Evolutionary conservation across 2,888 invertebrate genomes (phyloP).

Genomic region (Nephrotoma guestfalica): DNA sequence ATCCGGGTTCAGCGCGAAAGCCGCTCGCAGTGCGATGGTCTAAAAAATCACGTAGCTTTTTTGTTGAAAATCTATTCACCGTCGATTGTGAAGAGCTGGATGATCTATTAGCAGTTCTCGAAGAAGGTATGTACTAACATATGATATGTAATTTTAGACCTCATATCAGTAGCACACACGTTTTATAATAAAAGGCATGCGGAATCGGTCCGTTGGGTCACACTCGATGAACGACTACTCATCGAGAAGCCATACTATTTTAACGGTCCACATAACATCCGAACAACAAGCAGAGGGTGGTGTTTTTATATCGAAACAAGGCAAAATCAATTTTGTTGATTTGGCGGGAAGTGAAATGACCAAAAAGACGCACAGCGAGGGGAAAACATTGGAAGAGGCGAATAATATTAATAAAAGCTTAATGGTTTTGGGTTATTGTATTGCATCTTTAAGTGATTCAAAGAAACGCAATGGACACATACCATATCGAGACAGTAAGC

Average conservation of each 20-base stretch:
- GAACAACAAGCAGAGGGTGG: slow-evolving; percentile 69
- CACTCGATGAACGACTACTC: slow-evolving; percentile 92
- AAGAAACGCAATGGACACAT: slow-evolving; percentile 72
- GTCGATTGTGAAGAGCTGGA: slow-evolving; percentile 89
- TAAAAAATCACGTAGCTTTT: slow-evolving; percentile 82
- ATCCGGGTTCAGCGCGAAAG: slow-evolving; percentile 61
- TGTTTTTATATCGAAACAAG: slow-evolving; percentile 77
- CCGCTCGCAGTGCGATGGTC: slow-evolving; percentile 87
- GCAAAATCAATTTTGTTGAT: slow-evolving; percentile 92
- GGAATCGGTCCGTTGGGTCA: slow-evolving; percentile 75
- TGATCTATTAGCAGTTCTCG: slow-evolving; percentile 81
- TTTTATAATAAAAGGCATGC: slow-evolving; percentile 47
- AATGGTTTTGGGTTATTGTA: slow-evolving; percentile 93
- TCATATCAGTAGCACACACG: not conserved
- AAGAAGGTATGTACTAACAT: slow-evolving; percentile 56
- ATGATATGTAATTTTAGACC: not conserved
- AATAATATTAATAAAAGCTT: slow-evolving; percentile 94
- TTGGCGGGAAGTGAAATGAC: slow-evolving; percentile 95
- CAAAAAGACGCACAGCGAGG: slow-evolving; percentile 76
- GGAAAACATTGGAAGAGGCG: slow-evolving; percentile 80
- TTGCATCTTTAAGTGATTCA: slow-evolving; percentile 75
- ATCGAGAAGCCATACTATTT: slow-evolving; percentile 78
- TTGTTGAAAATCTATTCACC: slow-evolving; percentile 91
- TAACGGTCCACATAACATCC: slow-evolving; percentile 80
- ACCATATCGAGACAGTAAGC: slow-evolving; percentile 85